Conservation (phyloP, 2,113 vertebrate genomes). For the Macaca mulatta region DNA sequence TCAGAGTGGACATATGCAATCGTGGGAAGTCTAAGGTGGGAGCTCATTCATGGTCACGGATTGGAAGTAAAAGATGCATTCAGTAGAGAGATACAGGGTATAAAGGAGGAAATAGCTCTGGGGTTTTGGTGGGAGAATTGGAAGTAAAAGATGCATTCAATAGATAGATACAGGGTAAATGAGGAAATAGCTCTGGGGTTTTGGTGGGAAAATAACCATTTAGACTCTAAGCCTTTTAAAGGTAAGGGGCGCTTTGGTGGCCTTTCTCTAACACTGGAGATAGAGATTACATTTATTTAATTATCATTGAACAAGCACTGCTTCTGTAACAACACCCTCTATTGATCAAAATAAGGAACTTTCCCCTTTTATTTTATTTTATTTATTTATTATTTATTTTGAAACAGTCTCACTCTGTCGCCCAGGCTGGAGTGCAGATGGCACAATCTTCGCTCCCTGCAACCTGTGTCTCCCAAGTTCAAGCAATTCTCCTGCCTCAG, state of each 20-base stretch:
- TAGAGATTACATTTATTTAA: too few relatives aligned
- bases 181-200: not conserved
- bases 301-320: accelerated
- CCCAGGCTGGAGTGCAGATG: too few relatives aligned
- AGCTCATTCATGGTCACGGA: accelerated
- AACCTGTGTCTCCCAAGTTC: too few relatives aligned
- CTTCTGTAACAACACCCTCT: not conserved
- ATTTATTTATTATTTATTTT: too few relatives aligned
- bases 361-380: not conserved
- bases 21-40: accelerated
- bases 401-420: too few relatives aligned
- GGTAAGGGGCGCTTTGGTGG: accelerated
- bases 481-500: too few relatives aligned
- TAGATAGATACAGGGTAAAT: accelerated
- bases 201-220: not conserved
- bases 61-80: not conserved
- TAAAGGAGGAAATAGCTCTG: accelerated
- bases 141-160: accelerated
- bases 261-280: accelerated
- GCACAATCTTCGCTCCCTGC: too few relatives aligned
- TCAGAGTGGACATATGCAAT: accelerated
- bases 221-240: not conserved
- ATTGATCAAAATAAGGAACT: not conserved
- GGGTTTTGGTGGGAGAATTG: not conserved
- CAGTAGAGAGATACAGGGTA: accelerated